Percentiles rank a stretch among this genome's conserved stretches.
These are phyloP conservation scores for Anguilla pacifica DNA, from an alignment of 2,797 vertebrate species.

Conservation along the genomic window DNA sequence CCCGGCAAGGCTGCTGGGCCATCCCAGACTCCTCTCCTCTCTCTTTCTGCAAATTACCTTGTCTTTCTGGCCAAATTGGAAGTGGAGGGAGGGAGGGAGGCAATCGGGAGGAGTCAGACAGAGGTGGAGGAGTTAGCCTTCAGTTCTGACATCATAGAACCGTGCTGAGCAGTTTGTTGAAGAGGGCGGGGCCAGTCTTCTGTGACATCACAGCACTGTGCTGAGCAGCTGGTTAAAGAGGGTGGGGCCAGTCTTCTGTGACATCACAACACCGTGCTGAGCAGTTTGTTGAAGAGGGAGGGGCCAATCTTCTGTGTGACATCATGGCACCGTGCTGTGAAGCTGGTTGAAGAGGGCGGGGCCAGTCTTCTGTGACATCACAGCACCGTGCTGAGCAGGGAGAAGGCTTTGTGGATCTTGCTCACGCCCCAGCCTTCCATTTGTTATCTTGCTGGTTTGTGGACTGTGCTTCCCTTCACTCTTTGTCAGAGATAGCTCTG, in stretches of 20 bases:
- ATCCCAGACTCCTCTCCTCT: conserved; percentile 1
- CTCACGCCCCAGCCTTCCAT: background rate
- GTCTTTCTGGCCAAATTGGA: background rate
- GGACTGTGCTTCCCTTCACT: background rate
- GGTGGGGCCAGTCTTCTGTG: background rate
- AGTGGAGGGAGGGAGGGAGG: background rate
- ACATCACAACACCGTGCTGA: background rate
- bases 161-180: background rate
- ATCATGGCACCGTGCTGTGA: background rate
- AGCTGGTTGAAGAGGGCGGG: background rate
- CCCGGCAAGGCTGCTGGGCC: too few relatives aligned
- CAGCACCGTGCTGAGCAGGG: background rate
- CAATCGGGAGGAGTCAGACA: background rate
- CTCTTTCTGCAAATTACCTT: background rate
- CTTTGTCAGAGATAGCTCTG: background rate
- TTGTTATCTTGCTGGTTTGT: background rate
- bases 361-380: background rate
- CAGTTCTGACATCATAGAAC: background rate
- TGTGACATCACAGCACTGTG: background rate
- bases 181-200: background rate
- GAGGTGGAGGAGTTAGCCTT: background rate
- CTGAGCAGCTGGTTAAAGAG: background rate
- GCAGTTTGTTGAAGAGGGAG: background rate
- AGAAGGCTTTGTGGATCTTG: too few relatives aligned
- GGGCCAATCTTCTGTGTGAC: background rate